phyloP scores from a whole-genome alignment of 2,113 vertebrate species.

The Muntiacus reevesi region DNA sequence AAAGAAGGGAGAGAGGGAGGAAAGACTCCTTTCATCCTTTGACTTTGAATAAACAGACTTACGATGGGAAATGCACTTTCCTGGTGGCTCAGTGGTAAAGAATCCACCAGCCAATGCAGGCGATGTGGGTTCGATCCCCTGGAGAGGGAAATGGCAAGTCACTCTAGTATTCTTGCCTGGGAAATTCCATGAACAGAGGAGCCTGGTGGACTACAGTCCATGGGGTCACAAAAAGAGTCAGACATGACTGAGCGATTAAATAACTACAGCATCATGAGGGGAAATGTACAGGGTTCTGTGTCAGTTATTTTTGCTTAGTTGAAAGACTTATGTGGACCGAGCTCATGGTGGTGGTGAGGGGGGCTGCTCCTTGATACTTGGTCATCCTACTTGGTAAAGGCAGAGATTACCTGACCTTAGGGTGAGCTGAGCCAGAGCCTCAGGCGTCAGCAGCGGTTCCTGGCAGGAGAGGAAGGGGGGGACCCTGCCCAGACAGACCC shows the following conservation, averaged over 20 bases:
- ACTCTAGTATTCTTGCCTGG: background rate
- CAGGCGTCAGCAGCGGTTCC: background rate
- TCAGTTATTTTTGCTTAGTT: background rate
- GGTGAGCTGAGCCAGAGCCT: background rate
- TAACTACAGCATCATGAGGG: background rate
- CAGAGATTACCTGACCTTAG: background rate
- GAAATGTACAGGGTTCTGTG: background rate
- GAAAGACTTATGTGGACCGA: background rate
- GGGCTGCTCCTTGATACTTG: background rate
- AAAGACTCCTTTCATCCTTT: background rate
- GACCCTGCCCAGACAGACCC: background rate
- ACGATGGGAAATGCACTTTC: background rate
- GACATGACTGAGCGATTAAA: background rate
- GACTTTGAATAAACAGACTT: background rate
- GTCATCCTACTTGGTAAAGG: background rate
- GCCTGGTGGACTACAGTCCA: background rate
- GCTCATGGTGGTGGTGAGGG: background rate
- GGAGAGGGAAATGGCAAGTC: background rate
- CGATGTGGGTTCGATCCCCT: accelerated
- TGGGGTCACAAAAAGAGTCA: background rate
- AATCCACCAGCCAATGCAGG: background rate
- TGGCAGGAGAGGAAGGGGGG: background rate
- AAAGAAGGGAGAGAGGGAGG: background rate
- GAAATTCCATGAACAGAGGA: background rate
- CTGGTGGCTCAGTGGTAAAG: background rate